phyloP scores from a whole-genome alignment of 2,888 invertebrate species.

The Nowickia ferox region DNA sequence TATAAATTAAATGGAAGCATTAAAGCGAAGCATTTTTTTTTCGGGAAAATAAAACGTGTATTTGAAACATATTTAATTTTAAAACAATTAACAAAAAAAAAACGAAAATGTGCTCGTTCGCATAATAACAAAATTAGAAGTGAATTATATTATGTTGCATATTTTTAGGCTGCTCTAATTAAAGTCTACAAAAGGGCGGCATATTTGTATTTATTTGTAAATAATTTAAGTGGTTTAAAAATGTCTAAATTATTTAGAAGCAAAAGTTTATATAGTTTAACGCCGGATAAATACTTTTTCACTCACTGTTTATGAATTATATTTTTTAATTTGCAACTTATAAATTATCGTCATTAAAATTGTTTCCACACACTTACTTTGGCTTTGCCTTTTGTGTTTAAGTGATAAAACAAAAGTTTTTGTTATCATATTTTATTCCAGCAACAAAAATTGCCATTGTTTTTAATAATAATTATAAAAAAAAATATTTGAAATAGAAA shows the following conservation, averaged over 20 bases:
- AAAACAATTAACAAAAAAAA: neutral
- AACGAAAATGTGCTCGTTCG: neutral
- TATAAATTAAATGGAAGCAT: neutral
- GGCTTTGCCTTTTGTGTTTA: neutral
- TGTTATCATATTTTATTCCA: neutral
- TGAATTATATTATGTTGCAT: neutral
- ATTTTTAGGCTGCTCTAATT: constrained; percentile 19
- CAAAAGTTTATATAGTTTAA: neutral
- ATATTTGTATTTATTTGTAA: neutral
- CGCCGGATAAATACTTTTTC: neutral
- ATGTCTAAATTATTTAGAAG: too few species aligned
- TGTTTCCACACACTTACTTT: constrained; percentile 3
- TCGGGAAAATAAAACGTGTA: neutral
- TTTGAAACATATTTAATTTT: neutral
- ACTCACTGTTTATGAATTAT: neutral
- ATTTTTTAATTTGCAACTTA: neutral
- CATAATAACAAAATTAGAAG: neutral
- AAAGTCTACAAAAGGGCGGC: neutral
- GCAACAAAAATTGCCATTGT: neutral
- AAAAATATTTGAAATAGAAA: constrained; percentile 6
- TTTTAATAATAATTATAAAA: neutral
- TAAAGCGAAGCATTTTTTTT: constrained; percentile 9
- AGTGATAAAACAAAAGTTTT: constrained; percentile 39
- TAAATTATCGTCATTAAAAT: constrained; percentile 18
- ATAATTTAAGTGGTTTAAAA: too few species aligned